Conservation (phyloP, 2,113 vertebrate species). For the Trichechus manatus region DNA sequence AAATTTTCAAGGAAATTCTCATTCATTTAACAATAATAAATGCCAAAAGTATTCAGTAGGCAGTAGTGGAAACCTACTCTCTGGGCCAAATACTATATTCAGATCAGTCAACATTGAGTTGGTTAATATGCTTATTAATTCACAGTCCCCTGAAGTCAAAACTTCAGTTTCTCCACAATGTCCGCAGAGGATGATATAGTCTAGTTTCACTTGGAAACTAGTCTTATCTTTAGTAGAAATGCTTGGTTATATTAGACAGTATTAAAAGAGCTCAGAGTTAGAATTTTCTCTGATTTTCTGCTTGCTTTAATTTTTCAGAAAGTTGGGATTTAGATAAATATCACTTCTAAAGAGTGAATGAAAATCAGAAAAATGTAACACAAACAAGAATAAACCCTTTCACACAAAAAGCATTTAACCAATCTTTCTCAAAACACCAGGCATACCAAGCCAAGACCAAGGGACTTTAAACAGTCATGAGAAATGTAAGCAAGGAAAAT, state of each 20-base stretch:
- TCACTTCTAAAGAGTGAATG: neutral
- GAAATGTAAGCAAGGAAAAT: neutral
- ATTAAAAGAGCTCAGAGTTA: neutral
- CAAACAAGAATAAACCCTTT: conserved; percentile 10
- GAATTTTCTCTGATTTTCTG: conserved; percentile 27
- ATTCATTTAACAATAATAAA: conserved; percentile 34
- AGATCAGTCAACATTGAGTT: neutral
- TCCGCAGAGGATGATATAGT: neutral
- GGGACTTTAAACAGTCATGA: neutral
- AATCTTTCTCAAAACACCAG: conserved; percentile 27
- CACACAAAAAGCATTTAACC: neutral
- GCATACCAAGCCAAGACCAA: neutral
- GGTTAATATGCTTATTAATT: conserved; percentile 1
- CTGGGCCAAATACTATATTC: conserved; percentile 4
- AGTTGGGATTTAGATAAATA: conserved; percentile 2
- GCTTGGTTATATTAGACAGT: neutral
- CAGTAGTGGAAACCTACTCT: neutral
- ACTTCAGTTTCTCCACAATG: no score
- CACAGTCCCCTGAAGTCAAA: neutral
- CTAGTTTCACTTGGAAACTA: conserved; percentile 42
- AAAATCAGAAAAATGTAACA: conserved; percentile 1
- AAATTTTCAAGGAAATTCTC: conserved; percentile 53
- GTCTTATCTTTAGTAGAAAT: neutral
- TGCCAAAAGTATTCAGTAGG: neutral
- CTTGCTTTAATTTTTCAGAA: neutral